Conservation (phyloP, 2,888 invertebrate genomes). For the Reticulitermes lucifugus region DNA sequence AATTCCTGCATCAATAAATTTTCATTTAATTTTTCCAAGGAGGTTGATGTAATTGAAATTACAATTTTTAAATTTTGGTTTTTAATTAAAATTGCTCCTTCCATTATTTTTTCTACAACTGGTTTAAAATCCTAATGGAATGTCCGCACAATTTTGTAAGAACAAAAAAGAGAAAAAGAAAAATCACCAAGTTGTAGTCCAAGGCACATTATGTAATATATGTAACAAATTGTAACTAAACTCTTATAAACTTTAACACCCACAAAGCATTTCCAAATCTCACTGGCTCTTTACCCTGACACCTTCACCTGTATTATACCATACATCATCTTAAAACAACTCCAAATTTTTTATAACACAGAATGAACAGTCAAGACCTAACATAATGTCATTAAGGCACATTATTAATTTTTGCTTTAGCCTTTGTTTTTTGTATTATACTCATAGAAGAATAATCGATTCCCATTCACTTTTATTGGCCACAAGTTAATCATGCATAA, state of each 20-base stretch:
- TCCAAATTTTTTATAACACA: too few relatives aligned
- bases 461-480: too few relatives aligned
- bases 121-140: conserved; percentile 41
- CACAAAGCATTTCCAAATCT: conserved; percentile 36
- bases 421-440: too few relatives aligned
- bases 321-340: background rate
- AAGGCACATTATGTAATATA: conserved; percentile 53
- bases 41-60: background rate
- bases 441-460: too few relatives aligned
- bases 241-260: conserved; percentile 51
- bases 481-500: too few relatives aligned
- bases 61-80: background rate
- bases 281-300: background rate
- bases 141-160: conserved; percentile 40
- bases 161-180: conserved; percentile 6
- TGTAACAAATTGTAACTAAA: conserved; percentile 51
- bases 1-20: background rate
- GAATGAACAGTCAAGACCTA: too few relatives aligned
- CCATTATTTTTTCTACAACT: background rate
- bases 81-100: background rate
- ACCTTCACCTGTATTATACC: background rate
- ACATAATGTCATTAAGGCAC: too few relatives aligned
- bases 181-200: conserved; percentile 44
- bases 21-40: background rate
- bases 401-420: too few relatives aligned